Conservation (phyloP, 2,113 vertebrate species). For the Elephas maximus region DNA sequence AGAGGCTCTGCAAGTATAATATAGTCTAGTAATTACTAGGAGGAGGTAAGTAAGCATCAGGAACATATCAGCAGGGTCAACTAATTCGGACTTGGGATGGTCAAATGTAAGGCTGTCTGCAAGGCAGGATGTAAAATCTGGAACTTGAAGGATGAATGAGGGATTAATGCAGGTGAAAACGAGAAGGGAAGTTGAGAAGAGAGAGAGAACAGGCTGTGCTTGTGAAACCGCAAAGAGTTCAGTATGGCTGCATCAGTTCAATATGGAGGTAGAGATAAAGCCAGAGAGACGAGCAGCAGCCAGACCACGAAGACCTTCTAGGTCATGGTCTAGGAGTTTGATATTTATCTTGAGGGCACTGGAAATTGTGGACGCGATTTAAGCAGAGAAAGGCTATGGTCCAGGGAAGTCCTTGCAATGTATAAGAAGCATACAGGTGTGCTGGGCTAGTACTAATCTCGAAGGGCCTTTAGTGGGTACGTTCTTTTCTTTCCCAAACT, state of each 20-base stretch:
- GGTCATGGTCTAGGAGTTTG: not conserved
- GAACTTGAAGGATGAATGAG: not conserved
- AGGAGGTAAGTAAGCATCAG: not conserved
- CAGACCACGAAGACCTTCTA: not conserved
- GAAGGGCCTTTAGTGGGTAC: conserved; percentile 3
- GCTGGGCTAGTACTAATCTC: not conserved
- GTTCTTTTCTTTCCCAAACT: not conserved
- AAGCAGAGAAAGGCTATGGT: not conserved
- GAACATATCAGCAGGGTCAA: not conserved
- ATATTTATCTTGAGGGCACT: not conserved
- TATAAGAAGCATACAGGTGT: not conserved
- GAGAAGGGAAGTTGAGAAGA: not conserved
- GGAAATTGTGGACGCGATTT: not conserved
- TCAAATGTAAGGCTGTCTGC: not conserved
- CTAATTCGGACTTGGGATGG: not conserved
- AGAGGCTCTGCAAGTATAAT: not conserved
- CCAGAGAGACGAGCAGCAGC: not conserved
- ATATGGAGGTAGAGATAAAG: not conserved
- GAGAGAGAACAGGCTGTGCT: not conserved
- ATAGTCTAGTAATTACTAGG: not conserved
- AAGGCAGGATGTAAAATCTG: not conserved
- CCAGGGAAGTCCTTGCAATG: not conserved
- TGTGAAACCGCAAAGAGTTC: not conserved
- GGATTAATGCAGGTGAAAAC: not conserved
- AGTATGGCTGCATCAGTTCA: too few species aligned